Conservation (phyloP, 2,113 vertebrate species). For the Neodon shergylaensis region DNA sequence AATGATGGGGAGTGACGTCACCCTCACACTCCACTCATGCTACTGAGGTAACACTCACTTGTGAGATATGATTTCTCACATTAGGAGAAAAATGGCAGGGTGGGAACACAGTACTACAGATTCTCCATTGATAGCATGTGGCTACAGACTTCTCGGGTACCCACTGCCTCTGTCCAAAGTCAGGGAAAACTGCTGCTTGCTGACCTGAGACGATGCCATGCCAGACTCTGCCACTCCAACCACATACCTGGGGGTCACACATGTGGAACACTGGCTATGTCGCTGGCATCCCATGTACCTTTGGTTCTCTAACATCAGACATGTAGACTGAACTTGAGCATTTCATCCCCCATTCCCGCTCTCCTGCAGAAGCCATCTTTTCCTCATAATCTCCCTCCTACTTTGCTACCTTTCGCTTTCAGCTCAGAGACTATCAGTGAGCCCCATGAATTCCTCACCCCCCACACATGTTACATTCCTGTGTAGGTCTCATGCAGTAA, state of each 20-base stretch:
- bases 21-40: not conserved
- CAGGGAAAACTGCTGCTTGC: not conserved
- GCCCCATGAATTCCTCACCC: not conserved
- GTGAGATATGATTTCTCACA: not conserved
- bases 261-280: not conserved
- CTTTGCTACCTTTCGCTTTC: not conserved
- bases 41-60: not conserved
- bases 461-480: not conserved
- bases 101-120: not conserved
- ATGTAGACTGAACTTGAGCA: not conserved
- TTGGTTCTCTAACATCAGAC: not conserved
- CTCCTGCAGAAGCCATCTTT: not conserved
- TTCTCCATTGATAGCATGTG: not conserved
- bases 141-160: no score
- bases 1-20: rapidly evolving
- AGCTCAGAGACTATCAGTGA: not conserved
- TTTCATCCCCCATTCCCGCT: not conserved
- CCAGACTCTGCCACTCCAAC: not conserved
- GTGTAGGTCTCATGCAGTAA: not conserved
- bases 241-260: not conserved
- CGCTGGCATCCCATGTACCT: not conserved
- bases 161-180: no score
- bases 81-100: not conserved
- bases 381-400: not conserved
- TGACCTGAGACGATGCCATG: not conserved